phyloP scores from a whole-genome alignment of 1,140 invertebrate genomes.

The Apis cerana region DNA sequence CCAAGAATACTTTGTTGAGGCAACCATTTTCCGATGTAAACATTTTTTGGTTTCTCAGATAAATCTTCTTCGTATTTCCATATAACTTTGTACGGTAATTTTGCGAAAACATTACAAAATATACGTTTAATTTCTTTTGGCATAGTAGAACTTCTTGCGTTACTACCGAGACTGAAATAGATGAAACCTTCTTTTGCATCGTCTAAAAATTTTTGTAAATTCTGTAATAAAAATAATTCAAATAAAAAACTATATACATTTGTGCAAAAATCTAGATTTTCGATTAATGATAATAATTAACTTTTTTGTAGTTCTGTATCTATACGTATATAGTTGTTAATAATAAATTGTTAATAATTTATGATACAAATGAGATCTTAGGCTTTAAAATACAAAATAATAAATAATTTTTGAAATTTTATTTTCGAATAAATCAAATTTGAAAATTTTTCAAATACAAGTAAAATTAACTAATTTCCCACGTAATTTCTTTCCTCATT shows the following conservation, averaged over 20 bases:
- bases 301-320: no score
- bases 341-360: no score
- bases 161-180: slow-evolving; percentile 83
- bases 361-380: no score
- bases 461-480: no score
- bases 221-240: slow-evolving; percentile 61
- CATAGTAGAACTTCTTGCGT: slow-evolving; percentile 71
- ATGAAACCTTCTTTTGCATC: slow-evolving; percentile 81
- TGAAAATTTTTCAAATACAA: no score
- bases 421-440: no score
- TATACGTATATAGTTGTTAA: no score
- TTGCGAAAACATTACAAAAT: slow-evolving; percentile 81
- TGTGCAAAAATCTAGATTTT: neutral
- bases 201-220: slow-evolving; percentile 78
- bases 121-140: slow-evolving; percentile 45
- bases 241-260: neutral
- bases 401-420: no score
- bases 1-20: slow-evolving; percentile 64
- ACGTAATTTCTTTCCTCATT: no score
- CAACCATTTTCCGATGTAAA: slow-evolving; percentile 74
- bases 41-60: slow-evolving; percentile 62
- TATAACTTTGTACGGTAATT: slow-evolving; percentile 65
- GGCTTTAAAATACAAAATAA: no score
- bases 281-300: neutral
- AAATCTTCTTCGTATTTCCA: slow-evolving; percentile 67